Conservation (phyloP, 2,113 vertebrate species). For the Jaculus jaculus region DNA sequence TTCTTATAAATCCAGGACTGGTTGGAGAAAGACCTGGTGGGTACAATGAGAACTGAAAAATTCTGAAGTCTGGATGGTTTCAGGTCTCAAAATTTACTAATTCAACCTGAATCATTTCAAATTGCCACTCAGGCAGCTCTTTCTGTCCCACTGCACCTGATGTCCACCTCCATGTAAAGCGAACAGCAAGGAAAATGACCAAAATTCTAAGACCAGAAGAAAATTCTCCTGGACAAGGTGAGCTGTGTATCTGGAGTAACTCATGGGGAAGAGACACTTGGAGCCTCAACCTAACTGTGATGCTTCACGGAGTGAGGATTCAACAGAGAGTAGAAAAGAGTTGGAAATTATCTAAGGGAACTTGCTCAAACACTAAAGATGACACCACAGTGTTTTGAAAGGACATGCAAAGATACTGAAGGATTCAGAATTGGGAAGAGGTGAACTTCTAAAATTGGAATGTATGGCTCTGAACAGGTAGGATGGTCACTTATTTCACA, state of each 20-base stretch:
- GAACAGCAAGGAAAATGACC: neutral
- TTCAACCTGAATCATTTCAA: neutral
- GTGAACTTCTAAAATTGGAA: neutral
- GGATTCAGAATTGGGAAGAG: neutral
- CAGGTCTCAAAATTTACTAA: too few species aligned
- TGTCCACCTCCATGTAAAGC: neutral
- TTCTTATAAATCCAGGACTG: neutral
- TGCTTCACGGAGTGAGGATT: neutral
- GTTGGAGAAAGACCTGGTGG: neutral
- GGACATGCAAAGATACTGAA: neutral
- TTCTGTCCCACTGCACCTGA: neutral
- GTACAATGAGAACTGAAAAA: too few species aligned
- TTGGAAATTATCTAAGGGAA: neutral
- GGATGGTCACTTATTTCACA: neutral
- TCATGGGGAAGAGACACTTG: neutral
- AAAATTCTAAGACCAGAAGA: neutral
- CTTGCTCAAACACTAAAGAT: neutral
- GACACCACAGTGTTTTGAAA: neutral
- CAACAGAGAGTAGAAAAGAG: neutral
- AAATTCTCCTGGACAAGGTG: rapidly evolving
- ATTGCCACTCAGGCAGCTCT: neutral
- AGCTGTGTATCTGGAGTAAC: neutral
- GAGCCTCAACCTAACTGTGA: neutral
- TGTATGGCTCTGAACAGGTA: neutral
- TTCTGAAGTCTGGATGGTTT: too few species aligned